Conservation (phyloP, 2,888 invertebrate genomes). For the Autographa pulchrina region DNA sequence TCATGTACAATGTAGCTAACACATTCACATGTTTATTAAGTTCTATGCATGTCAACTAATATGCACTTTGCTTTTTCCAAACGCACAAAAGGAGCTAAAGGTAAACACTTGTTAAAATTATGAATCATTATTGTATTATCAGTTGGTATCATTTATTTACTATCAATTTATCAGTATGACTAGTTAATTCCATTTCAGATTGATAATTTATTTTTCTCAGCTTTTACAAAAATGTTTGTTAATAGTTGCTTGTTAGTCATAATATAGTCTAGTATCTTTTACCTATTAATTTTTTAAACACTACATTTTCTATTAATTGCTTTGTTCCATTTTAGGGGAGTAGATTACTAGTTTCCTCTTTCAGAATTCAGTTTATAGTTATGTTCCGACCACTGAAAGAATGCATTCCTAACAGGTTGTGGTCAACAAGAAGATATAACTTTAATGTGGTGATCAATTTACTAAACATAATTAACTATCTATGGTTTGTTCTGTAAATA, state of each 20-base stretch:
- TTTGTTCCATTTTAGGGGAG: not conserved
- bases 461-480: too few relatives aligned
- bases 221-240: not conserved
- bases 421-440: too few relatives aligned
- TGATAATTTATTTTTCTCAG: not conserved
- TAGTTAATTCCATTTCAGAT: conserved; percentile 21
- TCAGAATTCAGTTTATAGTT: too few relatives aligned
- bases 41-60: conserved; percentile 70
- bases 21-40: conserved; percentile 28
- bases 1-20: not conserved
- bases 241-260: not conserved
- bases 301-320: not conserved
- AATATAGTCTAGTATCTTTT: not conserved
- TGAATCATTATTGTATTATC: conserved; percentile 28
- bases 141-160: conserved; percentile 26
- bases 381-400: too few relatives aligned
- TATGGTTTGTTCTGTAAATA: too few relatives aligned
- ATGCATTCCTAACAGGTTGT: too few relatives aligned
- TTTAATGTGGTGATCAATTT: too few relatives aligned
- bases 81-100: conserved; percentile 85
- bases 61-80: conserved; percentile 78
- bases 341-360: not conserved
- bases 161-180: conserved; percentile 33
- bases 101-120: conserved; percentile 70
- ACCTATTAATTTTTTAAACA: not conserved